A percentile compares a stretch with the other conserved stretches of the same genome.
Conservation (phyloP, 2,797 vertebrate species). For the Pseudopleuronectes americanus region DNA sequence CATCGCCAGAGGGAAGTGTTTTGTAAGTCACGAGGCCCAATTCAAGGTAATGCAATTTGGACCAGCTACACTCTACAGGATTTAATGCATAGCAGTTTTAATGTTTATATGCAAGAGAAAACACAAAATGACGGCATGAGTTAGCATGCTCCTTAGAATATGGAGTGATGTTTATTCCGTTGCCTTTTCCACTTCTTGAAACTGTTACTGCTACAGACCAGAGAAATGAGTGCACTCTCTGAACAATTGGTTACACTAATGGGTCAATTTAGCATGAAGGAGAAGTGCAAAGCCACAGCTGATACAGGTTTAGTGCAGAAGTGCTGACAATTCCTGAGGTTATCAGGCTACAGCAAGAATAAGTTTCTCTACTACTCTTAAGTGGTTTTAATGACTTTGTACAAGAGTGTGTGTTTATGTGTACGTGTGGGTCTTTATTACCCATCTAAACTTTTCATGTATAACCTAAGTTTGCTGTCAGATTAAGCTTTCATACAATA, state of each 20-base stretch:
- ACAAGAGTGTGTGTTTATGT: conserved; percentile 1
- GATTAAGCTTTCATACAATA: no score
- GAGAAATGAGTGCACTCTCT: conserved; percentile 47
- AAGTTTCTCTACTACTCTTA: conserved; percentile 9
- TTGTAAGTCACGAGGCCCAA: conserved; percentile 33
- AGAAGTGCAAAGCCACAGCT: conserved; percentile 47
- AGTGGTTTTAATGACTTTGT: conserved; percentile 29
- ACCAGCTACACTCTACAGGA: conserved; percentile 36
- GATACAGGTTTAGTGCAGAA: conserved; percentile 44
- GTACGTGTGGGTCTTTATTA: background rate
- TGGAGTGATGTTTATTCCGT: conserved; percentile 51
- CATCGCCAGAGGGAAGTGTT: conserved; percentile 41
- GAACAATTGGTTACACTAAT: conserved; percentile 67
- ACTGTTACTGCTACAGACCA: conserved; percentile 37
- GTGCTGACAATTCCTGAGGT: conserved; percentile 54
- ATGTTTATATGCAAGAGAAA: conserved; percentile 47
- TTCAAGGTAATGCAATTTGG: conserved; percentile 47
- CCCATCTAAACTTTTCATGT: no score
- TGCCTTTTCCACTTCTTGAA: conserved; percentile 47
- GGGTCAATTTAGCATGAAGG: conserved; percentile 60
- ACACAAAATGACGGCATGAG: conserved; percentile 37
- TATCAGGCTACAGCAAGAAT: conserved; percentile 26
- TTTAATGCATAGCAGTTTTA: conserved; percentile 24
- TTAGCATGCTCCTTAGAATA: conserved; percentile 41
- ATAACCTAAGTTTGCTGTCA: no score